These are phyloP conservation scores for Holotrichia oblita DNA, from an alignment of 1,140 invertebrate genomes.

Conservation along the genomic window DNA sequence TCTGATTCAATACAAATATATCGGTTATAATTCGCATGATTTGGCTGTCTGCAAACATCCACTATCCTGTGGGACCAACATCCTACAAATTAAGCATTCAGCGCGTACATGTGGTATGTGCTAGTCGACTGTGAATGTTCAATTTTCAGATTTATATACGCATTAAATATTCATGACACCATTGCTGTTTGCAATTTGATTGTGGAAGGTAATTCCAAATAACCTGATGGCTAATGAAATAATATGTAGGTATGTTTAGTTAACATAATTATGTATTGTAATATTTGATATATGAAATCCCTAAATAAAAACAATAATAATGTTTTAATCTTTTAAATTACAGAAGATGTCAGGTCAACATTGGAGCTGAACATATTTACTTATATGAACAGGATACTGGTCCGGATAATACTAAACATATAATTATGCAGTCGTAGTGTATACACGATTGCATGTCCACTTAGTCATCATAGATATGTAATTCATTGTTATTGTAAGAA, in stretches of 20 bases:
- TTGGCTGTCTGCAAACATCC: neutral
- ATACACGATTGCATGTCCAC: too few relatives aligned
- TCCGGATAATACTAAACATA: too few relatives aligned
- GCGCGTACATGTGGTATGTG: neutral
- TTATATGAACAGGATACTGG: too few relatives aligned
- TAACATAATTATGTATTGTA: neutral
- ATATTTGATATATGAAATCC: neutral
- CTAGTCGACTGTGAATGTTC: neutral
- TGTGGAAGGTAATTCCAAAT: neutral
- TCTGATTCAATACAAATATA: slow-evolving; percentile 14
- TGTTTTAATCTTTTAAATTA: too few relatives aligned
- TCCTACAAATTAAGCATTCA: neutral
- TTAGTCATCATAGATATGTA: too few relatives aligned
- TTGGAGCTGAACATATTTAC: neutral
- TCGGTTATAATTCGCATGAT: slow-evolving; percentile 7
- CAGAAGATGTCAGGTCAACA: neutral
- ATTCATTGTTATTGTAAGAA: too few relatives aligned
- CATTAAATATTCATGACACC: neutral
- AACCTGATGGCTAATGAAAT: too few relatives aligned
- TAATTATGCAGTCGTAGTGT: too few relatives aligned
- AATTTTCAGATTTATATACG: neutral
- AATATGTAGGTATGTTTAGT: neutral
- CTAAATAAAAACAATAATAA: neutral
- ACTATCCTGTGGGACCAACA: neutral
- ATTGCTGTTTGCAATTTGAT: neutral